These are phyloP conservation scores for Proales similis DNA, from an alignment of 1,140 invertebrate species.

Conservation along the genomic window DNA sequence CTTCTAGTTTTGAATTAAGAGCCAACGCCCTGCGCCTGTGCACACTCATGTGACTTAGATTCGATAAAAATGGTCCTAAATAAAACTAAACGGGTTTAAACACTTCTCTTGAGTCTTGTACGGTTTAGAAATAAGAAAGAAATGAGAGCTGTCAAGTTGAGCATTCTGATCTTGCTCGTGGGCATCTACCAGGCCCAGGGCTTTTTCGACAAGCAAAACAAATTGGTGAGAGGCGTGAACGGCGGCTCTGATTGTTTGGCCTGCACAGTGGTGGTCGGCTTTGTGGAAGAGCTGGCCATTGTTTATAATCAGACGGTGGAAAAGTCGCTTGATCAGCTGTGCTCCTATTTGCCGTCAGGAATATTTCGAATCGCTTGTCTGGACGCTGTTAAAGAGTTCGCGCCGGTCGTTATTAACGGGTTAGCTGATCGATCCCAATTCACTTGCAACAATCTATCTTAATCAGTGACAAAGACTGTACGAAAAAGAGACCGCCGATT, in stretches of 20 bases:
- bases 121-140: too few relatives aligned
- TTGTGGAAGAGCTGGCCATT: conserved; percentile 44
- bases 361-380: conserved; percentile 40
- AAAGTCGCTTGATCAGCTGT: conserved; percentile 42
- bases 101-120: too few relatives aligned
- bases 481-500: conserved; percentile 44
- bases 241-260: conserved; percentile 40
- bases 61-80: too few relatives aligned
- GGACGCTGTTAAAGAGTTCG: conserved; percentile 39
- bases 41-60: too few relatives aligned
- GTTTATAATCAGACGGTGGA: conserved; percentile 46
- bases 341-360: conserved; percentile 41
- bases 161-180: too few relatives aligned
- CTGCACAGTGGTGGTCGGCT: conserved; percentile 44
- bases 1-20: too few relatives aligned
- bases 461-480: conserved; percentile 40
- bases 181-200: too few relatives aligned
- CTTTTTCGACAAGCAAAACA: too few relatives aligned
- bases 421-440: conserved; percentile 38
- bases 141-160: too few relatives aligned
- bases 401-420: conserved; percentile 42
- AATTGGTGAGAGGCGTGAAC: conserved; percentile 1
- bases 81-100: too few relatives aligned
- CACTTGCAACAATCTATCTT: not conserved
- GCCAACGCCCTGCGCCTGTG: too few relatives aligned